Evolutionary conservation across 2,113 vertebrate genomes (phyloP), one percentile per base, ranked within the genome.

Genomic region (Anguilla rostrata): DNA sequence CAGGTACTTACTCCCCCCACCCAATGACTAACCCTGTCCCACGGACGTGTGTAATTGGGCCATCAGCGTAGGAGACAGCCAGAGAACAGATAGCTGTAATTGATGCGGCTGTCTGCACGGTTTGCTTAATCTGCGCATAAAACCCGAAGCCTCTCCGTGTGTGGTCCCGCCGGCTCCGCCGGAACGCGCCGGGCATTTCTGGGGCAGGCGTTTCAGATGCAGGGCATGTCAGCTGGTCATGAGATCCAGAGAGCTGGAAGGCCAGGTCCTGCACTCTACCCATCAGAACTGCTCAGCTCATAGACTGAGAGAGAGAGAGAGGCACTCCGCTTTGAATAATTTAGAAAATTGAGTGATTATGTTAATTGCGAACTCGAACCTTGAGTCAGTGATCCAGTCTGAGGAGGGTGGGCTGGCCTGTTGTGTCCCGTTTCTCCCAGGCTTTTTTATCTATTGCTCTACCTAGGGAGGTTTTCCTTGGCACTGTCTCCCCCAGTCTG

Each of bases 41-140:
- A 29, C 0, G 16, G 81, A 53, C 83, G 66, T 83, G 84, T 78
- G 1, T 84, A 91, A 93, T 88, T 89, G 57, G 85, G 85, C 85
- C 85, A 89, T 87, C 90, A 88, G 43, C 46, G 88, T 90, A 82
- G 80, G 56, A 78, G 80, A 90, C 75, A 53, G 88, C 78, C 66
- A n/a, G 81, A 57, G 89, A 89, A 92, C 80, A 88, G 83, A 49
- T 83, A 83, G 40, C 81, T 90, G 90, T 87, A 89, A 93, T 89
- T 85, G 88, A 91, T 91, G 90, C 8, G 16, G 39, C 82, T 83
- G 89, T 92, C 91, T 91, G 89, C 91, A 88, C 90, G 90, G 88
- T 92, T 93, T 88, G 89, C 92, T 91, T 94, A 92, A 94, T 92
- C 88, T 92, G 63, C n/a, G 87, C 78, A 80, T 92, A 88, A 86